A percentile compares a stretch with the other conserved stretches of the same genome.
phyloP scores from a whole-genome alignment of 2,113 vertebrate genomes.

The Stomatorhinus ivindoensis region DNA sequence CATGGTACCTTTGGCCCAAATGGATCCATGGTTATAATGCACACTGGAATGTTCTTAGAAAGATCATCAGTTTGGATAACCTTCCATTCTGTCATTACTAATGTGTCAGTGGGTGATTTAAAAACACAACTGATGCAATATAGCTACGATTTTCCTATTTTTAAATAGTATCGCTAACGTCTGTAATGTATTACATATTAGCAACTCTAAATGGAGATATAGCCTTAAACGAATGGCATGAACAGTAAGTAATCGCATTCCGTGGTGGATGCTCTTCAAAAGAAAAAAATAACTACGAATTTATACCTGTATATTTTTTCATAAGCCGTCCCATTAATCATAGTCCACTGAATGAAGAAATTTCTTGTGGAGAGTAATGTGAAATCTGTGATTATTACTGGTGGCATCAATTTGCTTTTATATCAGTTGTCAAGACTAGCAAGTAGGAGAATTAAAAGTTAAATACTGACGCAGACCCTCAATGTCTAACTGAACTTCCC shows the following conservation, averaged over 20 bases:
- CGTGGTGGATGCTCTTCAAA: background rate
- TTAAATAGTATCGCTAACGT: background rate
- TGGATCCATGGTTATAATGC: background rate
- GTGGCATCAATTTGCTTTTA: background rate
- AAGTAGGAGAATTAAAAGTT: background rate
- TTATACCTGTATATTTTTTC: background rate
- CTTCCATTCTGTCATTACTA: background rate
- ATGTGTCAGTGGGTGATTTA: background rate
- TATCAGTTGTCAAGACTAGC: constrained; percentile 4
- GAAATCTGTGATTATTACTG: background rate
- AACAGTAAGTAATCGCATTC: background rate
- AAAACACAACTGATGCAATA: background rate
- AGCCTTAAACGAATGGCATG: background rate
- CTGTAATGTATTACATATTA: background rate
- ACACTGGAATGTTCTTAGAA: background rate
- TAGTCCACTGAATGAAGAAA: background rate
- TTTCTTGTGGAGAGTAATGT: background rate
- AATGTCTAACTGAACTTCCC: background rate
- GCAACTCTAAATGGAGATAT: background rate
- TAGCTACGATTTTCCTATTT: background rate
- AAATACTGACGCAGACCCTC: background rate
- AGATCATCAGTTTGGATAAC: background rate
- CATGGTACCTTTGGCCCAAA: background rate
- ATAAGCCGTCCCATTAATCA: background rate
- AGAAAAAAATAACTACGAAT: background rate